phyloP scores from a whole-genome alignment of 2,888 invertebrate genomes.

The Tinea trinotella region DNA sequence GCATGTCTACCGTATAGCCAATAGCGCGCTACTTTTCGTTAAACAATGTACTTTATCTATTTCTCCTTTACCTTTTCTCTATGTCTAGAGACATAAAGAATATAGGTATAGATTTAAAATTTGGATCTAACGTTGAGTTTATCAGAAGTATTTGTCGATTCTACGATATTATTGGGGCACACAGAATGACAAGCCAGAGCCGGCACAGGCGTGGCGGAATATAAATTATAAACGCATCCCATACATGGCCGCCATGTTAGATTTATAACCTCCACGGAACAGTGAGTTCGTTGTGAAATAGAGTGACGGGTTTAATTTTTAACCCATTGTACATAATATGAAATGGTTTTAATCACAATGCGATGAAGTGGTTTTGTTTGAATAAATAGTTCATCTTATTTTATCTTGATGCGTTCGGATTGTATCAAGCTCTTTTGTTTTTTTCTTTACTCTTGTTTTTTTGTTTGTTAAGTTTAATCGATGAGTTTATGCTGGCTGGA shows the following conservation, averaged over 20 bases:
- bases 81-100: too few species aligned
- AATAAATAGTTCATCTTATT: background rate
- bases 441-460: too few species aligned
- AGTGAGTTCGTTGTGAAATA: constrained; percentile 1
- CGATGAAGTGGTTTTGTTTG: background rate
- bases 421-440: too few species aligned
- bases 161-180: background rate
- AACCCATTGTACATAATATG: background rate
- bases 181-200: constrained; percentile 1
- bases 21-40: too few species aligned
- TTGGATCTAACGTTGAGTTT: too few species aligned
- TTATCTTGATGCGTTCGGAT: too few species aligned
- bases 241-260: constrained; percentile 15
- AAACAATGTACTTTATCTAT: too few species aligned
- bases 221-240: constrained; percentile 18
- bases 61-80: too few species aligned
- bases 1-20: too few species aligned
- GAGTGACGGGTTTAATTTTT: constrained; percentile 14
- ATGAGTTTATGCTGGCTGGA: too few species aligned
- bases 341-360: background rate
- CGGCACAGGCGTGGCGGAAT: constrained; percentile 16
- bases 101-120: too few species aligned
- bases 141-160: background rate
- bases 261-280: constrained; percentile 15
- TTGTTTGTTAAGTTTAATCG: too few species aligned